A percentile compares a stretch with the other conserved stretches of the same genome.
phyloP scores from a whole-genome alignment of 1,140 invertebrate species.

The Drosophila carrolli region DNA sequence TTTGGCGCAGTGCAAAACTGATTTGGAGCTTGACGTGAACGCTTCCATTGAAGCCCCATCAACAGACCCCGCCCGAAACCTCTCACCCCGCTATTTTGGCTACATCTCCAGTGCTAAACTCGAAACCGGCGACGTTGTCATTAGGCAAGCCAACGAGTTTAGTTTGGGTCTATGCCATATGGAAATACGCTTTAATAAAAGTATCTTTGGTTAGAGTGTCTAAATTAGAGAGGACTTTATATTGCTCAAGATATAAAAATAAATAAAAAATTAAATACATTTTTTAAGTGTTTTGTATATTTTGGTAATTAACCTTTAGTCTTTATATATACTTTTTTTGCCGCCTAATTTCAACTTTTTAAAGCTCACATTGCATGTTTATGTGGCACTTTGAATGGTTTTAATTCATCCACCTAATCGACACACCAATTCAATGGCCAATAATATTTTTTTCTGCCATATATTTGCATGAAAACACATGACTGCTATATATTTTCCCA shows the following conservation, averaged over 20 bases:
- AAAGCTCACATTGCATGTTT: neutral
- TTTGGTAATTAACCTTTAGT: too few species aligned
- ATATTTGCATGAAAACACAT: neutral
- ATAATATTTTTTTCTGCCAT: neutral
- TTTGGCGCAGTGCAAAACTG: slow-evolving; percentile 58
- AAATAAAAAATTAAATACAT: too few species aligned
- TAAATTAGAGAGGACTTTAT: too few species aligned
- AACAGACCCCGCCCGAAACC: slow-evolving; percentile 20
- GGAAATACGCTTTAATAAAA: slow-evolving; percentile 8
- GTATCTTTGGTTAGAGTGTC: too few species aligned
- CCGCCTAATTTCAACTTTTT: too few species aligned
- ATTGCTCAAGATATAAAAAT: too few species aligned
- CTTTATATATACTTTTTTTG: too few species aligned
- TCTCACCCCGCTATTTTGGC: slow-evolving; percentile 3
- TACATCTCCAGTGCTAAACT: slow-evolving; percentile 20
- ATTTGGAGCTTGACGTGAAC: slow-evolving; percentile 56
- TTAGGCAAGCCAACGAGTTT: slow-evolving; percentile 23
- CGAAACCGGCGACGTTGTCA: slow-evolving; percentile 45
- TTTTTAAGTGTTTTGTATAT: too few species aligned
- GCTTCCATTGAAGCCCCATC: slow-evolving; percentile 42
- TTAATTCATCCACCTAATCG: neutral
- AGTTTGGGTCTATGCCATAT: too few species aligned
- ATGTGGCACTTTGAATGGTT: too few species aligned
- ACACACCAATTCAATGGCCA: neutral
- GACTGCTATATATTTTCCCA: neutral